Evolutionary conservation across 2,797 vertebrate genomes (phyloP).

Genomic region (Rhodeus uyekii): DNA sequence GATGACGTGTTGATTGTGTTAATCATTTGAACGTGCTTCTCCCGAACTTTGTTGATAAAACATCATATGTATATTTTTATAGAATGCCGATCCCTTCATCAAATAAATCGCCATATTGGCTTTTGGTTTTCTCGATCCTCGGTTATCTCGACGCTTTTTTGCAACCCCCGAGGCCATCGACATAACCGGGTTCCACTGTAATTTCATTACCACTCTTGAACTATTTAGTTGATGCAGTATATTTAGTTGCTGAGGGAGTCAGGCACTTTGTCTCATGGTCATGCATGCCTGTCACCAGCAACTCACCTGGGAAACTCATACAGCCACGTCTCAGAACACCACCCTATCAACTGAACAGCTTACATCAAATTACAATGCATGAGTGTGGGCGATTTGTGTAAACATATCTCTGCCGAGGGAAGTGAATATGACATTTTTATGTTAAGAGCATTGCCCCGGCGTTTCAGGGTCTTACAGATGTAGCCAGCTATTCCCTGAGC

Average conservation of each 20-base stretch:
- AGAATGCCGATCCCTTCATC: too few species aligned
- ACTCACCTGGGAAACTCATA: conserved; percentile 45
- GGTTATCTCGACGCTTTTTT: too few species aligned
- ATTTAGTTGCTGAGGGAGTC: not conserved
- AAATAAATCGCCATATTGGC: too few species aligned
- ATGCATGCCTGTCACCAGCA: conserved; percentile 42
- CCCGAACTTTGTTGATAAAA: too few species aligned
- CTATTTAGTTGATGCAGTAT: not conserved
- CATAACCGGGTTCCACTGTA: too few species aligned
- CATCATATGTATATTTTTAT: too few species aligned
- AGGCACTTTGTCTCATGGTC: not conserved
- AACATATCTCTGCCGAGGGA: conserved; percentile 41
- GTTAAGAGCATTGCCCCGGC: conserved; percentile 40
- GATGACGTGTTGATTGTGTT: too few species aligned
- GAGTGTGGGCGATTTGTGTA: conserved; percentile 44
- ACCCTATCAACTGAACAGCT: conserved; percentile 56
- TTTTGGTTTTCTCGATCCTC: too few species aligned
- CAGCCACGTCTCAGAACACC: conserved; percentile 11
- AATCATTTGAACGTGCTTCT: too few species aligned
- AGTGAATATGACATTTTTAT: conserved; percentile 37
- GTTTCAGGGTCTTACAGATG: conserved; percentile 53
- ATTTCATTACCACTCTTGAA: not conserved
- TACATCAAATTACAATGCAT: conserved; percentile 55
- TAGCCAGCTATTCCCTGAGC: conserved; percentile 52
- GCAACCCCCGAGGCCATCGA: too few species aligned